phyloP scores from a whole-genome alignment of 1,140 invertebrate genomes.

The Drosophila mauritiana region DNA sequence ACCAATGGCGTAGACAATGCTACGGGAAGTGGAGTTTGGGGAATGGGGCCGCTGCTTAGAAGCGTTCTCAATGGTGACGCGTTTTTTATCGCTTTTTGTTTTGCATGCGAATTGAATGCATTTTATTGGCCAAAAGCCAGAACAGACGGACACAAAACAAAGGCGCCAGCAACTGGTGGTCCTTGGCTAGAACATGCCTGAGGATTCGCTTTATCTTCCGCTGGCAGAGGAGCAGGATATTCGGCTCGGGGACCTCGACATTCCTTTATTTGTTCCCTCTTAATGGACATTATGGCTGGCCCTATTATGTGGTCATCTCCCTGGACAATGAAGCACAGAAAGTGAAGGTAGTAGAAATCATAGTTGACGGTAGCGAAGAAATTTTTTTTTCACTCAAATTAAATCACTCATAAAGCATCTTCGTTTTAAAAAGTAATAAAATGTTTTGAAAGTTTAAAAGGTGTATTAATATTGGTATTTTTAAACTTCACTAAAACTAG shows the following conservation, averaged over 20 bases:
- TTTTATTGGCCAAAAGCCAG: slow-evolving; percentile 76
- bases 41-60: slow-evolving; percentile 64
- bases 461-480: no score
- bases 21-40: slow-evolving; percentile 26
- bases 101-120: slow-evolving; percentile 76
- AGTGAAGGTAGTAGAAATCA: neutral
- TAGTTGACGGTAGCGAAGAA: neutral
- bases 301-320: slow-evolving; percentile 57
- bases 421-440: no score
- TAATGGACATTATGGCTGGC: slow-evolving; percentile 74
- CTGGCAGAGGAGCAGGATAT: slow-evolving; percentile 43
- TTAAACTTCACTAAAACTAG: no score
- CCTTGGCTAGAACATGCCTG: slow-evolving; percentile 10
- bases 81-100: slow-evolving; percentile 79
- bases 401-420: no score
- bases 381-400: neutral
- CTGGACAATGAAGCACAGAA: slow-evolving; percentile 52
- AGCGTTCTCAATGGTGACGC: slow-evolving; percentile 77
- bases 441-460: no score
- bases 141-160: slow-evolving; percentile 56
- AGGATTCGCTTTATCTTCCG: slow-evolving; percentile 53
- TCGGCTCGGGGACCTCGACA: slow-evolving; percentile 25
- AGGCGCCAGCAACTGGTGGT: slow-evolving; percentile 48
- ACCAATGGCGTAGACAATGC: slow-evolving; percentile 81
- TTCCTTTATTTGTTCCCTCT: slow-evolving; percentile 67